Base-by-base conservation (phyloP, 2,797 vertebrate genomes). In the Neomorphus geoffroyi region DNA sequence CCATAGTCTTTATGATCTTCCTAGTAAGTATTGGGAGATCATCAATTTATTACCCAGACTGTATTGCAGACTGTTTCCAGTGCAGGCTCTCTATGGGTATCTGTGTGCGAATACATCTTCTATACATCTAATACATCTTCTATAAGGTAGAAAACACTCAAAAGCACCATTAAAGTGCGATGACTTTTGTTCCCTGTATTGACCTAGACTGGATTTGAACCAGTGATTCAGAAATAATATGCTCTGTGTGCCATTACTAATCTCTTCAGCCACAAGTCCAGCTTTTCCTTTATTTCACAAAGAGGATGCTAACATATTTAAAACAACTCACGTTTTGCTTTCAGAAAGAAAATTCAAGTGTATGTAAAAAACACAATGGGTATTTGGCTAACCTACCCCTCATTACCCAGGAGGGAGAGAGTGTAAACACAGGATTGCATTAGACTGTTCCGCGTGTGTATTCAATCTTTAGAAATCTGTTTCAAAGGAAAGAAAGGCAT, bases 401-500 rank as follows among this genome's bases (percentile, higher is more conserved):
- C 73, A 67, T 96, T 96, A 95, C 43, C 77, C 91, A 58, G 61
- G 48, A 66, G 53, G 39, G 43, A 85, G 30, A 69, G 16, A 87
- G 83, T n/a, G 30, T 78, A 88, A 90, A 81, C 24, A 26, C 0
- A 0, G 50, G 13, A 41, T 72, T 77, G 10, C 72, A 28, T 94
- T 77, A 83, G 61, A 17, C 77, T 93, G 57, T 89, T 95, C 78
- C 89, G 57, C 1, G 4, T 72, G 69, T 72, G 69, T 80, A 69
- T 89, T 94, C 83, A 89, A 7, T 96, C 90, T 70, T 81, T 26
- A 88, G 83, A 92, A 96, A 96, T 95, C 72, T 92, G 30, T 90
- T 96, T 92, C 82, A 88, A 92, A 87, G 86, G 18, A 84, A 86
- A 83, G 58, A 86, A 91, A 94, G 50, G 69, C 78, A 90, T 67